Evolutionary conservation across 2,113 vertebrate species (phyloP).

Genomic region (Phrynosoma platyrhinos): DNA sequence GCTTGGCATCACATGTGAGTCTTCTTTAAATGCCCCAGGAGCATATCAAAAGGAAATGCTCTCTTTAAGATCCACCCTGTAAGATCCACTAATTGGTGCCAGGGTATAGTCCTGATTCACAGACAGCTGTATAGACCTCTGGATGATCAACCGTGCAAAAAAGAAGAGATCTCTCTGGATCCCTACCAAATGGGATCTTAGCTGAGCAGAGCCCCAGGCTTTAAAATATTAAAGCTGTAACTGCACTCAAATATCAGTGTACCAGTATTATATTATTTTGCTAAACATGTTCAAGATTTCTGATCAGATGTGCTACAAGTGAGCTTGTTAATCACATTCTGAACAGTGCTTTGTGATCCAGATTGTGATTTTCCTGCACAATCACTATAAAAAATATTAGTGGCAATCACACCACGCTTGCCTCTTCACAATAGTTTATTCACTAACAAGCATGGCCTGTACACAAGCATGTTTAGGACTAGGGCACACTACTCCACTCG

Average conservation of each 20-base stretch:
- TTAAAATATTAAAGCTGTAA: neutral
- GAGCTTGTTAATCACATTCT: constrained; percentile 7
- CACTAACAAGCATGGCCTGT: neutral
- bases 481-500: neutral
- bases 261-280: neutral
- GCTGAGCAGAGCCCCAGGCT: neutral
- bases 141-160: too few species aligned
- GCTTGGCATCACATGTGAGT: neutral
- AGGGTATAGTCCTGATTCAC: too few species aligned
- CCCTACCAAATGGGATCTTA: too few species aligned
- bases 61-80: too few species aligned
- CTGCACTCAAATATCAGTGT: neutral
- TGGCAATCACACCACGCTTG: neutral
- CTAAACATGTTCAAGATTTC: neutral
- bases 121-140: too few species aligned
- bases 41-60: too few species aligned
- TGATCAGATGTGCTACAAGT: constrained; percentile 8
- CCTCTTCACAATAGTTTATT: neutral
- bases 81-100: too few species aligned
- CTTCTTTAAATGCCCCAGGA: neutral
- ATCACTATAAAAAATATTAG: constrained; percentile 3
- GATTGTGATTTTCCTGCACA: constrained; percentile 7
- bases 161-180: too few species aligned
- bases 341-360: constrained; percentile 12
- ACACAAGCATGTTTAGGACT: neutral